Evolutionary conservation across 2,888 invertebrate genomes (phyloP).

Genomic region (Creontiades dilutus): DNA sequence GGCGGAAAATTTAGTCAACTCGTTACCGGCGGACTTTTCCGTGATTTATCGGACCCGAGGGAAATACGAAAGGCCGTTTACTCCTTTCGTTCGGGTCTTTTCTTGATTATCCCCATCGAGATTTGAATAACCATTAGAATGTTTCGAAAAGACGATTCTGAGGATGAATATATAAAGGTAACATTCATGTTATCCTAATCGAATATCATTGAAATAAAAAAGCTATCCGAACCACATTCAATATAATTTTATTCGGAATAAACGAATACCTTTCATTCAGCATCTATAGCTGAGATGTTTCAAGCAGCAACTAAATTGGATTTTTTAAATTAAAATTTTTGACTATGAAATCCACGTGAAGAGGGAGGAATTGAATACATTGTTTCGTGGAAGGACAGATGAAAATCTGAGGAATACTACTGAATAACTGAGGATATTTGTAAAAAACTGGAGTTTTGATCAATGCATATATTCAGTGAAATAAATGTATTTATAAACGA

Average conservation of each 20-base stretch:
- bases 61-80: constrained; percentile 20
- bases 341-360: neutral
- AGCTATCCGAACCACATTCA: neutral
- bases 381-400: neutral
- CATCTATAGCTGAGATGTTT: neutral
- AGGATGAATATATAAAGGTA: neutral
- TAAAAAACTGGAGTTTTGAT: no score
- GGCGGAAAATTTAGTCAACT: constrained; percentile 37
- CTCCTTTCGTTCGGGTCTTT: constrained; percentile 1
- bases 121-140: constrained; percentile 3
- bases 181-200: neutral
- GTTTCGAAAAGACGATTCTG: neutral
- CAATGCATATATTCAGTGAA: no score
- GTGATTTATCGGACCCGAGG: neutral
- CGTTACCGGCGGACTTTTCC: constrained; percentile 24
- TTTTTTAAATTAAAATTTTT: neutral
- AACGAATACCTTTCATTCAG: neutral
- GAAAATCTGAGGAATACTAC: no score
- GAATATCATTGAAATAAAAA: no score
- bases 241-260: neutral
- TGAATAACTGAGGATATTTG: no score
- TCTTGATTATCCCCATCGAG: neutral
- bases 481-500: no score
- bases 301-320: neutral
- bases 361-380: neutral